phyloP scores from a whole-genome alignment of 2,888 invertebrate species.

The Xylota sylvarum region DNA sequence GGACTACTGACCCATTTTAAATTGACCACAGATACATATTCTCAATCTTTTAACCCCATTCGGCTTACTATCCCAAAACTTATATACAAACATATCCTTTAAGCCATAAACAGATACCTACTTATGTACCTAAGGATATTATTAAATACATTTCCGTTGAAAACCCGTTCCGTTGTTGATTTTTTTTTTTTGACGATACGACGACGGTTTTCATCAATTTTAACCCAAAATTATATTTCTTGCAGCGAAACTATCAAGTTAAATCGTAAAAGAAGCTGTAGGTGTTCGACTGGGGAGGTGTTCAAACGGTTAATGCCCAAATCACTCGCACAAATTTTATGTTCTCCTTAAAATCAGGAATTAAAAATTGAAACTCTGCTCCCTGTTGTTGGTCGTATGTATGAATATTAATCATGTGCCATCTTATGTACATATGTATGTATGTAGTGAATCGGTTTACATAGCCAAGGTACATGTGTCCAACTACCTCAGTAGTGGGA shows the following conservation, averaged over 20 bases:
- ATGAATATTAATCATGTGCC: slow-evolving; percentile 62
- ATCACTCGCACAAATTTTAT: slow-evolving; percentile 43
- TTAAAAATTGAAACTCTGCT: slow-evolving; percentile 64
- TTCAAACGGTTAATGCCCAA: slow-evolving; percentile 12
- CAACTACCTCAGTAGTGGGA: slow-evolving; percentile 59
- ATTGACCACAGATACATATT: too few species aligned
- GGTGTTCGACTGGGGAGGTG: slow-evolving; percentile 8
- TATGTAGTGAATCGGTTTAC: slow-evolving; percentile 30
- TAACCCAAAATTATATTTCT: background rate
- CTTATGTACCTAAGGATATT: background rate
- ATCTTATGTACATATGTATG: slow-evolving; percentile 58
- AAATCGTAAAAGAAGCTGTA: background rate
- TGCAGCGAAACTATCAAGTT: slow-evolving; percentile 10
- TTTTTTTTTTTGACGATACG: background rate
- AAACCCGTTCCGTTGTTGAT: background rate
- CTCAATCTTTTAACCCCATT: too few species aligned
- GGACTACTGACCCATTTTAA: too few species aligned
- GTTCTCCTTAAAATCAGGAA: slow-evolving; percentile 63
- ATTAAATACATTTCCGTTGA: background rate
- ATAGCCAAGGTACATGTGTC: slow-evolving; percentile 59
- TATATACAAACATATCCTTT: background rate
- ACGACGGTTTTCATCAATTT: background rate
- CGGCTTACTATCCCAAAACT: too few species aligned
- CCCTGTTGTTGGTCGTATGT: slow-evolving; percentile 17
- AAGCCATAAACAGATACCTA: background rate